Conservation (phyloP, 2,888 invertebrate species). For the Lithophane ornitopus region DNA sequence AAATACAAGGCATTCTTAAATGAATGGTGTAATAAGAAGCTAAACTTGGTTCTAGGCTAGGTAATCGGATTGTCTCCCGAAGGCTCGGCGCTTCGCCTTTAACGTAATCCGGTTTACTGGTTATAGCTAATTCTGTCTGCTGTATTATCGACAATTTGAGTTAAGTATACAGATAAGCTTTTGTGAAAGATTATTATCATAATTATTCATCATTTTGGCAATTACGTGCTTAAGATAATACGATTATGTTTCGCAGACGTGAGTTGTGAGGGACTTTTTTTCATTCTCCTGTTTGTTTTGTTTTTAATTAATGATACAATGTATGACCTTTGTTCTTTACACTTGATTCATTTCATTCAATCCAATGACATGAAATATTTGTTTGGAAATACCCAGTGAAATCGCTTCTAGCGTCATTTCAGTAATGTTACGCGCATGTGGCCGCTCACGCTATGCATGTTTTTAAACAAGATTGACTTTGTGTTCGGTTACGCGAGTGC, state of each 20-base stretch:
- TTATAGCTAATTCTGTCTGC: slow-evolving; percentile 24
- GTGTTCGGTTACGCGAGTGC: slow-evolving; percentile 26
- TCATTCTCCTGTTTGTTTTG: slow-evolving; percentile 2
- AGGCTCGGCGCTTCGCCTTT: slow-evolving; percentile 17
- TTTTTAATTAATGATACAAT: slow-evolving; percentile 9
- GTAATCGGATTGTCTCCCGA: slow-evolving; percentile 42
- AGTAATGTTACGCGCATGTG: slow-evolving; percentile 23
- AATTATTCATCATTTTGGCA: slow-evolving; percentile 4
- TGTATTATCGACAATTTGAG: slow-evolving; percentile 16
- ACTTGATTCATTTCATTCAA: background rate
- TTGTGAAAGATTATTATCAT: background rate
- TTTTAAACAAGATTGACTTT: slow-evolving; percentile 37
- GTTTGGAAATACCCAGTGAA: slow-evolving; percentile 16
- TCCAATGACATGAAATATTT: background rate
- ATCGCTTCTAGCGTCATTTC: slow-evolving; percentile 2
- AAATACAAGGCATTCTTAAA: slow-evolving; percentile 16
- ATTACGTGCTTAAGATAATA: slow-evolving; percentile 19
- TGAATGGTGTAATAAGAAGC: slow-evolving; percentile 41
- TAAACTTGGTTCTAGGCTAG: slow-evolving; percentile 27
- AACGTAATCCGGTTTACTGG: slow-evolving; percentile 33
- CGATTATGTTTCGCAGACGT: slow-evolving; percentile 22
- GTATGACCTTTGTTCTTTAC: slow-evolving; percentile 11
- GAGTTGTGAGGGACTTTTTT: background rate
- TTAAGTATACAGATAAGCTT: background rate
- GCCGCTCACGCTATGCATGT: slow-evolving; percentile 30